Percentiles rank a stretch among this genome's conserved stretches.
phyloP scores from a whole-genome alignment of 2,888 invertebrate genomes.

The Drosophila mettleri region DNA sequence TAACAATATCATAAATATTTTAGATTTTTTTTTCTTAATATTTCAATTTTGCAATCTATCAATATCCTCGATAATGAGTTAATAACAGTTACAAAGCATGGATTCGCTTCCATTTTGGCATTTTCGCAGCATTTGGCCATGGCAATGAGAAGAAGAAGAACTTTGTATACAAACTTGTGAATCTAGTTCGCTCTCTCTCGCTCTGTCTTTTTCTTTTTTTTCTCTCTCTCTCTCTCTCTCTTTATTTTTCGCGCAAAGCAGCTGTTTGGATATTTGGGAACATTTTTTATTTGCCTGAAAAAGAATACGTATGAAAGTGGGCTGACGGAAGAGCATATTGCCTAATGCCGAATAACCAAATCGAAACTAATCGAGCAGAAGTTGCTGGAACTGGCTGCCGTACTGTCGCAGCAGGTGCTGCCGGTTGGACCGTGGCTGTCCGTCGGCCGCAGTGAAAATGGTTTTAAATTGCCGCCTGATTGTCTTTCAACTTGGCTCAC shows the following conservation, averaged over 20 bases:
- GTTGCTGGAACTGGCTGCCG: slow-evolving; percentile 61
- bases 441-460: slow-evolving; percentile 71
- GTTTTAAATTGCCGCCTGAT: slow-evolving; percentile 79
- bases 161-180: slow-evolving; percentile 42
- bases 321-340: slow-evolving; percentile 54
- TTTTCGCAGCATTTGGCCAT: slow-evolving; percentile 2
- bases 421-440: slow-evolving; percentile 20
- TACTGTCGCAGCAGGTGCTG: slow-evolving; percentile 50
- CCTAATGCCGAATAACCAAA: slow-evolving; percentile 77
- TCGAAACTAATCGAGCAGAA: slow-evolving; percentile 80
- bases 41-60: not conserved
- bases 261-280: slow-evolving; percentile 32
- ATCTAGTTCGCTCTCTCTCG: too few species aligned
- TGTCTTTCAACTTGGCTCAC: slow-evolving; percentile 73
- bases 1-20: not conserved
- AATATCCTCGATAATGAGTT: not conserved
- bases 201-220: too few species aligned
- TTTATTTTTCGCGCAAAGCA: slow-evolving; percentile 24
- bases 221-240: too few species aligned
- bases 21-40: not conserved
- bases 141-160: slow-evolving; percentile 24
- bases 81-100: slow-evolving; percentile 1
- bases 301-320: slow-evolving; percentile 27
- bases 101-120: not conserved
- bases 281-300: slow-evolving; percentile 56